These are phyloP conservation scores for Picus viridis DNA, from an alignment of 2,797 vertebrate genomes.

Conservation along the genomic window DNA sequence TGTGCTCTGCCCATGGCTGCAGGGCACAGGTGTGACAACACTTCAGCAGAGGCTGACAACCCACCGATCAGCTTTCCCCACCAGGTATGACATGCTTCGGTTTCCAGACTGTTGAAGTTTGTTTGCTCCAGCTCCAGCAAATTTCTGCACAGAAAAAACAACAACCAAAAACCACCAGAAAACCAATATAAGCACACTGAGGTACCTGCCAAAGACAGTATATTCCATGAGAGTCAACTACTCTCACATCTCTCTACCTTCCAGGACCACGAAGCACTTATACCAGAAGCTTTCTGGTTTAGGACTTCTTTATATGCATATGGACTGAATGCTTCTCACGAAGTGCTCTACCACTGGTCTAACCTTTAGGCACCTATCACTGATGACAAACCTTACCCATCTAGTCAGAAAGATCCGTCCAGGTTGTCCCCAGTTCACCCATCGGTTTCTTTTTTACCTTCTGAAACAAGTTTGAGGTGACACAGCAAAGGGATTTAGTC, in stretches of 20 bases:
- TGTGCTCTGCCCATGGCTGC: not conserved
- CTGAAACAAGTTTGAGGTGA: not conserved
- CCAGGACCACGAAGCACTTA: not conserved
- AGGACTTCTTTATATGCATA: not conserved
- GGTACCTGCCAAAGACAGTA: not conserved
- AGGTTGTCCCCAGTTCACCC: not conserved
- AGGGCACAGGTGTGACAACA: not conserved
- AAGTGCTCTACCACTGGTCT: not conserved
- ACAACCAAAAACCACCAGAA: not conserved
- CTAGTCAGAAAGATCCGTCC: not conserved
- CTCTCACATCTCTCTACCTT: not conserved
- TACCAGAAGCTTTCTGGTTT: not conserved
- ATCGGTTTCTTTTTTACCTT: not conserved
- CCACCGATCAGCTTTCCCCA: constrained; percentile 89
- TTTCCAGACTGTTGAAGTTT: constrained; percentile 79
- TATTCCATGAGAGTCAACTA: not conserved
- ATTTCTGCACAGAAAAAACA: constrained; percentile 69
- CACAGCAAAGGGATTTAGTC: not conserved
- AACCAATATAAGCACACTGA: not conserved
- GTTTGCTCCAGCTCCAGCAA: constrained; percentile 58
- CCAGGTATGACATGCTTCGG: constrained; percentile 90
- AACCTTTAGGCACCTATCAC: not conserved
- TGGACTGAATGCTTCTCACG: not conserved
- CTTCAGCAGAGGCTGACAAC: not conserved
- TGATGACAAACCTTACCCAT: not conserved